These are phyloP conservation scores for Argyresthia albistria DNA, from an alignment of 2,888 invertebrate species.

Conservation along the genomic window DNA sequence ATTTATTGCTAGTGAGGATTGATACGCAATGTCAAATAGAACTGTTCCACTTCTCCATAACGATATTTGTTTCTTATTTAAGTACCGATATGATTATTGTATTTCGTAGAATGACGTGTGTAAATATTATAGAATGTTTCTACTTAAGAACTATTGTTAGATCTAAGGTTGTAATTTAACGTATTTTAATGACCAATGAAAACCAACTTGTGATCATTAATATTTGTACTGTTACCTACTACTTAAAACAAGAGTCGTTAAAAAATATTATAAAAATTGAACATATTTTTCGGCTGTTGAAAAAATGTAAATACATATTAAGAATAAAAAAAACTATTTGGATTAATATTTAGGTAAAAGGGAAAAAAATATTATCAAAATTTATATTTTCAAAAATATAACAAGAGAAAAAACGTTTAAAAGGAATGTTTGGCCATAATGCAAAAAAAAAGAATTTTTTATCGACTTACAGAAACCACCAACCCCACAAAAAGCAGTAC, in stretches of 20 bases:
- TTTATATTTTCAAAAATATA: constrained; percentile 74
- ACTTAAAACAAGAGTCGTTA: constrained; percentile 71
- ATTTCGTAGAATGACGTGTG: constrained; percentile 21
- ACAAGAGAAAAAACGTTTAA: constrained; percentile 68
- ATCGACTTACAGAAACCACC: constrained; percentile 62
- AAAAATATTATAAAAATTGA: constrained; percentile 70
- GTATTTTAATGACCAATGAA: constrained; percentile 75
- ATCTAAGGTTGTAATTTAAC: constrained; percentile 65
- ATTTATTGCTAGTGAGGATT: not conserved
- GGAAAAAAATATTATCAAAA: constrained; percentile 71
- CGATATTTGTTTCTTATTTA: too few relatives aligned
- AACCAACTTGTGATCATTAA: constrained; percentile 75
- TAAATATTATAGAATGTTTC: constrained; percentile 49
- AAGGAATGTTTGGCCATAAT: constrained; percentile 68
- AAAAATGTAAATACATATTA: constrained; percentile 72
- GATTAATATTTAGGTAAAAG: constrained; percentile 72
- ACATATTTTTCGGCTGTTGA: constrained; percentile 74
- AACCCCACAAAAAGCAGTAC: constrained; percentile 52
- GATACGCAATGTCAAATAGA: not conserved
- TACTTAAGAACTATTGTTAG: constrained; percentile 63
- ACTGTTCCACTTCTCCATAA: too few relatives aligned
- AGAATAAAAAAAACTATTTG: constrained; percentile 72
- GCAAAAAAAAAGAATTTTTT: constrained; percentile 42
- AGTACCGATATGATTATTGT: constrained; percentile 10
- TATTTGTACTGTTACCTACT: constrained; percentile 75